Conservation (phyloP, 2,113 vertebrate genomes). For the Charadrius vociferus region DNA sequence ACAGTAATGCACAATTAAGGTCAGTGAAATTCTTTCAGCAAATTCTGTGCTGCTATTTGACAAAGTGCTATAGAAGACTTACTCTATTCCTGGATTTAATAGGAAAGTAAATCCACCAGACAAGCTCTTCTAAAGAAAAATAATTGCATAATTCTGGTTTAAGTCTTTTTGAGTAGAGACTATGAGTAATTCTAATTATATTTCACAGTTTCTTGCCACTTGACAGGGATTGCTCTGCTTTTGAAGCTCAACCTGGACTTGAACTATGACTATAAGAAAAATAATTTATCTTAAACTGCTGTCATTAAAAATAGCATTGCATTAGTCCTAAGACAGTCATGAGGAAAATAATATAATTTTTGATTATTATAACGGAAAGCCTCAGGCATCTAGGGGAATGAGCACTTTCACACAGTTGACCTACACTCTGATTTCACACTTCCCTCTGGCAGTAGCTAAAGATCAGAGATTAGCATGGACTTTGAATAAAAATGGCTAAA, state of each 20-base stretch:
- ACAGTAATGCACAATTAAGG: not conserved
- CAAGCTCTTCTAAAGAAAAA: slow-evolving; percentile 14
- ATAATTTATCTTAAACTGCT: not conserved
- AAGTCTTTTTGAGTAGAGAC: not conserved
- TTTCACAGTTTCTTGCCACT: slow-evolving; percentile 14
- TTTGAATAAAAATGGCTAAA: not conserved
- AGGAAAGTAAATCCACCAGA: not conserved
- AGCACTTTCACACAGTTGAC: not conserved
- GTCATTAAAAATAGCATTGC: not conserved
- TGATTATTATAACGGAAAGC: not conserved
- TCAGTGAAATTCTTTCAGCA: not conserved
- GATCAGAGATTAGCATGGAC: not conserved
- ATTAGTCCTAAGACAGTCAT: not conserved
- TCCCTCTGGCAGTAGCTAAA: not conserved
- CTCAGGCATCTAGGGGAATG: not conserved
- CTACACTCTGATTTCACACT: not conserved
- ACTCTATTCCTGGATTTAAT: not conserved
- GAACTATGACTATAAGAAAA: not conserved
- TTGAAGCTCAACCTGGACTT: not conserved
- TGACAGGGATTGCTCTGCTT: not conserved
- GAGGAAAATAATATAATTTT: not conserved
- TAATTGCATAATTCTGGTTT: slow-evolving; percentile 20
- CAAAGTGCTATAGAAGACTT: not conserved
- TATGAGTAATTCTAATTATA: slow-evolving; percentile 12
- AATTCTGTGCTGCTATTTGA: not conserved